Base-by-base conservation (phyloP, 2,888 invertebrate species). In the Tetranychus truncatus region DNA sequence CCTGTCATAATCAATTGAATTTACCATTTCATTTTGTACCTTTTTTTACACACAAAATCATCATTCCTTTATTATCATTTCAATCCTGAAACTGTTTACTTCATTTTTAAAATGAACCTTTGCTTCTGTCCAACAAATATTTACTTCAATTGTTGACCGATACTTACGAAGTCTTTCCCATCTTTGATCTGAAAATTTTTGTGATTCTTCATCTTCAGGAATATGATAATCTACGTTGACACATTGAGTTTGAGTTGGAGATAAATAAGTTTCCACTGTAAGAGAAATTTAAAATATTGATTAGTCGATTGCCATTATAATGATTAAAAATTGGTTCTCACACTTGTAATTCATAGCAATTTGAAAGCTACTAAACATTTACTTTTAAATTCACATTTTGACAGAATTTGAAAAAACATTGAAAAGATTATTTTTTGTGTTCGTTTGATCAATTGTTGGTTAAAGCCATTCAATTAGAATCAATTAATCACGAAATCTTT, bases 191-290 rank as follows among this genome's bases (percentile, higher is more conserved):
- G 89, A 88, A 79, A 91, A 88, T 78, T 88, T 88, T 81, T 88
- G 88, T 73, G 90, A 90, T 81, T 89, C 88, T 83, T 91, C 90
- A 81, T 91, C 90, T 80, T 91, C 91, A 74, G 91, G 89, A 78
- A 94, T 90, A 85, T 91, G 93, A 85, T 95, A 94, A 84, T 94
- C 92, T 82, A 94, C 89, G 85, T 94, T 94, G 84, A 90, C 91
- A 85, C 94, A 95, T 84, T 93, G 91, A 18, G 93, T 94, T 85
- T 95, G 94, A 79, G 94, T 91, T 6, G 94, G 94, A 18, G 82
- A 82, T 75, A 81, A 79, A 78, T 83, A 83, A 45, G 81, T 78
- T 8, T 78, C 79, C 78, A 80, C 73, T 73, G 73, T 21, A 15
- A 73, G 11, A 21, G 9, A 72, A 24, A 72, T 81, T 80, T 77